phyloP scores from a whole-genome alignment of 2,797 vertebrate genomes.

The Nasua narica region DNA sequence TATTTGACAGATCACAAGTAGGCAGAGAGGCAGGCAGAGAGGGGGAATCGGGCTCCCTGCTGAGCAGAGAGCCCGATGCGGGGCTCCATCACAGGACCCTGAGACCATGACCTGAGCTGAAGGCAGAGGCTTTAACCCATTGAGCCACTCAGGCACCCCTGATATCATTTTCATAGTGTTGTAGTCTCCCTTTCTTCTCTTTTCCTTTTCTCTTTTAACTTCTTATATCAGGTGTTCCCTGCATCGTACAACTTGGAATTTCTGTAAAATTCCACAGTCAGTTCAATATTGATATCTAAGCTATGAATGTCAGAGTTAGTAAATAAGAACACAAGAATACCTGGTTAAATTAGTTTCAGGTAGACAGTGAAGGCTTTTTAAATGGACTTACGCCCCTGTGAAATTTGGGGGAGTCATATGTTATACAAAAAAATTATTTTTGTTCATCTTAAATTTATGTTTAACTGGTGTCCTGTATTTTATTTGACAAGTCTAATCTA shows the following conservation, averaged over 20 bases:
- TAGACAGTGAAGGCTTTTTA: neutral
- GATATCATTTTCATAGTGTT: neutral
- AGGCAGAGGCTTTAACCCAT: no score
- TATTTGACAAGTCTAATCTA: neutral
- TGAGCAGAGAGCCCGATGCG: no score
- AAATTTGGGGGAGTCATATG: neutral
- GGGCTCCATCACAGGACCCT: no score
- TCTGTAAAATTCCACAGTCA: neutral
- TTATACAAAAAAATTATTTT: neutral
- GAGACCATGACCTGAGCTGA: no score
- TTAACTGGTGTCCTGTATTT: neutral
- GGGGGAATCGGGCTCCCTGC: no score
- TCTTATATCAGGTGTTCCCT: neutral
- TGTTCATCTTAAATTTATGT: conserved; percentile 20
- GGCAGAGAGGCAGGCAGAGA: no score
- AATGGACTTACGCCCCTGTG: neutral
- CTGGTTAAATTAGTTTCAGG: neutral
- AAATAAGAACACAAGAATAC: neutral
- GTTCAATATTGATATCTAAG: neutral
- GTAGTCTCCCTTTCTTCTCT: neutral
- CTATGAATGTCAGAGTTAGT: neutral
- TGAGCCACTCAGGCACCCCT: neutral
- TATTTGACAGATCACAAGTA: no score
- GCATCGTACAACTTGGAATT: neutral
- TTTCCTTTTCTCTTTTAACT: neutral